Conservation (phyloP, 2,113 vertebrate genomes). For the Oceanodroma tethys region DNA sequence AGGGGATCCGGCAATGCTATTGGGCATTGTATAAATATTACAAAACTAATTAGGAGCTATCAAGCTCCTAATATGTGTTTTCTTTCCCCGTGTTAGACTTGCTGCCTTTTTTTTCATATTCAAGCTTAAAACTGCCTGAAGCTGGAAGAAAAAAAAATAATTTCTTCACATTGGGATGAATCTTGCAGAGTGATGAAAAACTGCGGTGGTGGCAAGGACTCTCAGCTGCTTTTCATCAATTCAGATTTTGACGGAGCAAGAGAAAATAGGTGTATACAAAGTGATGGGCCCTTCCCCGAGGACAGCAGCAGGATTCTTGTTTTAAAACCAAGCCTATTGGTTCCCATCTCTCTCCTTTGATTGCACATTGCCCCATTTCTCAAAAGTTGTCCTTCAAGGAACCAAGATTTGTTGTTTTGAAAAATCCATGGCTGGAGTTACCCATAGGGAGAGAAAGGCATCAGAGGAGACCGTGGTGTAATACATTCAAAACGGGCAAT, state of each 20-base stretch:
- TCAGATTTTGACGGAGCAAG: neutral
- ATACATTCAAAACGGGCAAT: neutral
- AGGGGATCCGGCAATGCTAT: neutral
- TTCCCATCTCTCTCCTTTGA: neutral
- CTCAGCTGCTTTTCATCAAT: conserved; percentile 24
- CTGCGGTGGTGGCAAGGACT: neutral
- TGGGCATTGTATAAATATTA: neutral
- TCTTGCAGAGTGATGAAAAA: neutral
- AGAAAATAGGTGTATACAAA: neutral
- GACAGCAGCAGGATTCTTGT: neutral
- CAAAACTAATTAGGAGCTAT: neutral
- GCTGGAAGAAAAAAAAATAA: neutral
- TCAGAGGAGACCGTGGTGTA: neutral
- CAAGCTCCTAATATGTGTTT: neutral
- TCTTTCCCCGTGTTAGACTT: neutral
- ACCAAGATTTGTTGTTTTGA: neutral
- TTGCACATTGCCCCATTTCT: neutral
- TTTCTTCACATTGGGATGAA: neutral
- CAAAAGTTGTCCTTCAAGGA: neutral
- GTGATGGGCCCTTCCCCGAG: neutral
- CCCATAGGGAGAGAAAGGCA: neutral
- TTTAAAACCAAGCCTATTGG: neutral
- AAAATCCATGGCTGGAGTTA: neutral
- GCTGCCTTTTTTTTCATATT: neutral
- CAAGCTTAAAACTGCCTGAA: neutral